These are phyloP conservation scores for Sussaba pulchella DNA, from an alignment of 2,888 invertebrate genomes.

Conservation along the genomic window DNA sequence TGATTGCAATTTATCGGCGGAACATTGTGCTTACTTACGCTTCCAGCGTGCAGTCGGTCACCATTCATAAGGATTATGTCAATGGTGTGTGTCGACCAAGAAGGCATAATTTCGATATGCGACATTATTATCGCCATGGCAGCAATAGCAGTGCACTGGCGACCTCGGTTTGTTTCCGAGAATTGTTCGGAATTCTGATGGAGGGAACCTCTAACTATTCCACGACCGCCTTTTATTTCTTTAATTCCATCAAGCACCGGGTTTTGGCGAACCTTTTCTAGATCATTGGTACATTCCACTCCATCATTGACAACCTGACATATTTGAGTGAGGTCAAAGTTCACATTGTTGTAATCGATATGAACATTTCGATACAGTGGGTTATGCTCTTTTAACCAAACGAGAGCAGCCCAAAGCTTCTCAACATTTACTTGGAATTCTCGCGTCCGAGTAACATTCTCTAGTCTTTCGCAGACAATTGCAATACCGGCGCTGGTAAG, in stretches of 20 bases:
- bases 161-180: not conserved
- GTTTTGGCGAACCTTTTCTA: no score
- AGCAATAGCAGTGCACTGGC: slow-evolving; percentile 1
- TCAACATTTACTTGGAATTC: slow-evolving; percentile 31
- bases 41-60: slow-evolving; percentile 1
- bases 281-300: no score
- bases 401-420: slow-evolving; percentile 19
- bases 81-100: slow-evolving; percentile 10
- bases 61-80: slow-evolving; percentile 17
- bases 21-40: not conserved
- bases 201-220: slow-evolving; percentile 3
- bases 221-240: not conserved
- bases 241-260: no score
- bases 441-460: not conserved
- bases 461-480: no score
- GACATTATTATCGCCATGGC: slow-evolving; percentile 2
- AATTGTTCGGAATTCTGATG: slow-evolving; percentile 1
- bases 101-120: not conserved
- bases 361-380: slow-evolving; percentile 14
- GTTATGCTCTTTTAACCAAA: slow-evolving; percentile 33
- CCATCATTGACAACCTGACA: not conserved
- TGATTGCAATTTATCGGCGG: no score
- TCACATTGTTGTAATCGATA: slow-evolving; percentile 11
- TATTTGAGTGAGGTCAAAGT: slow-evolving; percentile 6
- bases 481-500: no score